These are phyloP conservation scores for Nixonia krombeini DNA, from an alignment of 1,140 invertebrate species.

Conservation along the genomic window DNA sequence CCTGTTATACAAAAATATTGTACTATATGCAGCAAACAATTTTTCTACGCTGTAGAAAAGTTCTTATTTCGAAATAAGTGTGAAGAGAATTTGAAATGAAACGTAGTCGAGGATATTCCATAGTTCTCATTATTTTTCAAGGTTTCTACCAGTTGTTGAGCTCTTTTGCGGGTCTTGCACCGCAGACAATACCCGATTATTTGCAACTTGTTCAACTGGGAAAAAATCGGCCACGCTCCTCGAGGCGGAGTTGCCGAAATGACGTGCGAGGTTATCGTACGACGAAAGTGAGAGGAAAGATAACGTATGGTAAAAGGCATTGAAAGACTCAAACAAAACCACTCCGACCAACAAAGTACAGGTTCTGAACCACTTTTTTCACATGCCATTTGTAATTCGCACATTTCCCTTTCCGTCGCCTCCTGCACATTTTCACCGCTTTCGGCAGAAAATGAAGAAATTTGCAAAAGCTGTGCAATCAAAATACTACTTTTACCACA, in stretches of 20 bases:
- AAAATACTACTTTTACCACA: too few species aligned
- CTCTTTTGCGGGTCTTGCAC: background rate
- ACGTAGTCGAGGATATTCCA: too few species aligned
- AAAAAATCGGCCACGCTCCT: slow-evolving; percentile 9
- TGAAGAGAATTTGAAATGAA: background rate
- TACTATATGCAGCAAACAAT: too few species aligned
- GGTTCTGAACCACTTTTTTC: slow-evolving; percentile 25
- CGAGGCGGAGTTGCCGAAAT: slow-evolving; percentile 28
- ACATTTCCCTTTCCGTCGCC: slow-evolving; percentile 32
- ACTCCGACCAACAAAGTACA: slow-evolving; percentile 32
- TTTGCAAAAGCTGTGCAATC: too few species aligned
- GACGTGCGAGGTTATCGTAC: slow-evolving; percentile 61
- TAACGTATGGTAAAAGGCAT: slow-evolving; percentile 31
- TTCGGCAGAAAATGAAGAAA: background rate
- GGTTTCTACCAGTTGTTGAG: slow-evolving; percentile 14
- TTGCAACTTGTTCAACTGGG: background rate
- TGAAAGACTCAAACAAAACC: slow-evolving; percentile 45
- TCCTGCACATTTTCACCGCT: too few species aligned
- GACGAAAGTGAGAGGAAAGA: slow-evolving; percentile 65
- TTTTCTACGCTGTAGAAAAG: too few species aligned
- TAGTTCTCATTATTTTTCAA: too few species aligned
- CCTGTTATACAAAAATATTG: too few species aligned
- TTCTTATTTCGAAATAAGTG: background rate
- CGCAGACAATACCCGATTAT: background rate
- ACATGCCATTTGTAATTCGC: slow-evolving; percentile 33